Conservation (phyloP, 92 coral and sea anemone genomes). For the Siderastrea radians region DNA sequence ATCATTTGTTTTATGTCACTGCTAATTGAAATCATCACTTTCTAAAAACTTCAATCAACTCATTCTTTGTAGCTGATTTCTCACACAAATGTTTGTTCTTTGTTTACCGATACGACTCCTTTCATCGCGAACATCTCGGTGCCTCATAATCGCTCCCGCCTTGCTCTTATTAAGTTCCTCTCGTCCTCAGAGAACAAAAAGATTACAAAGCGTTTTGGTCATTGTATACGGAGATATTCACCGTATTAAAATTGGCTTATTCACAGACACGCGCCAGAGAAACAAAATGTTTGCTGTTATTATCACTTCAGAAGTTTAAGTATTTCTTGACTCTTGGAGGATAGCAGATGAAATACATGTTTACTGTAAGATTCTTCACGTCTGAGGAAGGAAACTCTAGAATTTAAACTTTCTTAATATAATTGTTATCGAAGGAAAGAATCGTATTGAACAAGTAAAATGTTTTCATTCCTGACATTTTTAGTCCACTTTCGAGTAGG, state of each 20-base stretch:
- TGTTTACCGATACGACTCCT: background rate
- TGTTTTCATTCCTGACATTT: conserved; percentile 4
- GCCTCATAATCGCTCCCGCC: background rate
- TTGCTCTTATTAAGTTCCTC: background rate
- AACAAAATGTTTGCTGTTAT: background rate
- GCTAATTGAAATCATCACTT: conserved; percentile 29
- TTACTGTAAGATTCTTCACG: too few relatives aligned
- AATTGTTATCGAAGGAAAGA: too few relatives aligned
- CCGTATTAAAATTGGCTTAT: background rate
- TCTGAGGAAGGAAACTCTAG: too few relatives aligned
- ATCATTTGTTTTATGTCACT: conserved; percentile 11
- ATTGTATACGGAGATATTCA: background rate
- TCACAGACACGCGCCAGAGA: background rate
- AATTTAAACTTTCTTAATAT: too few relatives aligned
- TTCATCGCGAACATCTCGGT: background rate
- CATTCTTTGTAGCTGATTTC: background rate
- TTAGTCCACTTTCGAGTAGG: background rate
- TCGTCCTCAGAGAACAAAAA: background rate
- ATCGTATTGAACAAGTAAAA: background rate
- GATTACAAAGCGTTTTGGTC: background rate
- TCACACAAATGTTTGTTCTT: background rate
- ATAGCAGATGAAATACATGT: too few relatives aligned
- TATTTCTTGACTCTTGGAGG: too few relatives aligned
- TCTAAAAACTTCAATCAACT: background rate
- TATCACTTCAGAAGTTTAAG: too few relatives aligned